Evolutionary conservation across 2,888 invertebrate species (phyloP).

Genomic region (Synanthedon formicaeformis): DNA sequence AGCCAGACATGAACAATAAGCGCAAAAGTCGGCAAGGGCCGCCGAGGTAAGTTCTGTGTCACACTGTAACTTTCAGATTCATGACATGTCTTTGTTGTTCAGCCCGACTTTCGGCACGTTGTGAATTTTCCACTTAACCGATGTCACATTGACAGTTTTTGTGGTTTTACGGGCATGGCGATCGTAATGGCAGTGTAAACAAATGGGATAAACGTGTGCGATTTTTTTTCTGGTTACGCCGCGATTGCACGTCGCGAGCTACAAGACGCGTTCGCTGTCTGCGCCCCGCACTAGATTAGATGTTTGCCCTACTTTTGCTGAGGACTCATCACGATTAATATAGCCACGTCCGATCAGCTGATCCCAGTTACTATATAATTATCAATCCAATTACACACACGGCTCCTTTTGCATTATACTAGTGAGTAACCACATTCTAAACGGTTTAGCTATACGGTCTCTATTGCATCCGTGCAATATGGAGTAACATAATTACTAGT

Average conservation of each 20-base stretch:
- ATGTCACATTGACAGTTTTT: conserved; percentile 47
- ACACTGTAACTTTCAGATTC: conserved; percentile 33
- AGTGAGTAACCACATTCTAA: not conserved
- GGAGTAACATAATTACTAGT: too few species aligned
- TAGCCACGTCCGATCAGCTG: conserved; percentile 66
- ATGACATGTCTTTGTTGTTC: conserved; percentile 67
- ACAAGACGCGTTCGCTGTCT: conserved; percentile 15
- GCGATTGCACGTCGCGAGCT: conserved; percentile 36
- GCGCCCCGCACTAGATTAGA: conserved; percentile 44
- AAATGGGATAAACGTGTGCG: conserved; percentile 34
- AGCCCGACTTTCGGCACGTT: conserved; percentile 30
- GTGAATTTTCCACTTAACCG: conserved; percentile 31
- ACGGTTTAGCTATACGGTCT: not conserved
- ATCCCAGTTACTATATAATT: conserved; percentile 37
- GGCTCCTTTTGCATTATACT: not conserved
- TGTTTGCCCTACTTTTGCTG: conserved; percentile 65
- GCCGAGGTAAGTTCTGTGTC: conserved; percentile 72
- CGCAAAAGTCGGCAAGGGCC: conserved; percentile 86
- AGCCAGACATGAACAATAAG: conserved; percentile 82
- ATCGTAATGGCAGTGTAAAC: conserved; percentile 50
- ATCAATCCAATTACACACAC: not conserved
- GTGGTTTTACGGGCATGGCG: conserved; percentile 25
- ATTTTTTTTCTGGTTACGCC: conserved; percentile 21
- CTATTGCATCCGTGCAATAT: not conserved
- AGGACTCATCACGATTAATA: conserved; percentile 60